phyloP scores from a whole-genome alignment of 1,140 invertebrate species.

The Bombus superbus region DNA sequence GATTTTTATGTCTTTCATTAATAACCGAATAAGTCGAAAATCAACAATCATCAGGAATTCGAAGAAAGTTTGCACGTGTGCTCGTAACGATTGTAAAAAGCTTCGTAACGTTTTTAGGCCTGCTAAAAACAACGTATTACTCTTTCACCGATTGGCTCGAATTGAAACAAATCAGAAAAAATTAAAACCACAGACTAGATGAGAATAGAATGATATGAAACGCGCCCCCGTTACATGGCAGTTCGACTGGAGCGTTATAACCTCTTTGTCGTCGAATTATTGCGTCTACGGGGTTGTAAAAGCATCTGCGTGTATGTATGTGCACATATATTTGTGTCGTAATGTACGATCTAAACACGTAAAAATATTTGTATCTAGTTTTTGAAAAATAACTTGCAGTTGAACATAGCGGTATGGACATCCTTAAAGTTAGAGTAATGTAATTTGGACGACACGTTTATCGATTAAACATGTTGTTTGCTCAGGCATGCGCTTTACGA shows the following conservation, averaged over 20 bases:
- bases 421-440: constrained; percentile 53
- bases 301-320: neutral
- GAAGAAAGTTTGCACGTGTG: constrained; percentile 5
- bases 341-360: constrained; percentile 61
- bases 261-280: constrained; percentile 6
- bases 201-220: neutral
- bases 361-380: constrained; percentile 68
- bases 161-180: neutral
- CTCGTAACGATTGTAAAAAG: constrained; percentile 14
- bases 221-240: constrained; percentile 19
- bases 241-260: constrained; percentile 31
- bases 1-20: neutral
- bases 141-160: neutral
- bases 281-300: neutral
- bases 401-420: constrained; percentile 59
- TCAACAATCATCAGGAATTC: neutral
- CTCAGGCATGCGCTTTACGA: neutral
- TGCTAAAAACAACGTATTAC: constrained; percentile 68
- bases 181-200: neutral
- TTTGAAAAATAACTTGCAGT: constrained; percentile 68
- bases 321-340: constrained; percentile 23
- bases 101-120: constrained; percentile 69
- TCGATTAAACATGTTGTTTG: constrained; percentile 62
- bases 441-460: constrained; percentile 60
- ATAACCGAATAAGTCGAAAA: neutral